phyloP scores from a whole-genome alignment of 2,888 invertebrate genomes.

The Orthosia gracilis region DNA sequence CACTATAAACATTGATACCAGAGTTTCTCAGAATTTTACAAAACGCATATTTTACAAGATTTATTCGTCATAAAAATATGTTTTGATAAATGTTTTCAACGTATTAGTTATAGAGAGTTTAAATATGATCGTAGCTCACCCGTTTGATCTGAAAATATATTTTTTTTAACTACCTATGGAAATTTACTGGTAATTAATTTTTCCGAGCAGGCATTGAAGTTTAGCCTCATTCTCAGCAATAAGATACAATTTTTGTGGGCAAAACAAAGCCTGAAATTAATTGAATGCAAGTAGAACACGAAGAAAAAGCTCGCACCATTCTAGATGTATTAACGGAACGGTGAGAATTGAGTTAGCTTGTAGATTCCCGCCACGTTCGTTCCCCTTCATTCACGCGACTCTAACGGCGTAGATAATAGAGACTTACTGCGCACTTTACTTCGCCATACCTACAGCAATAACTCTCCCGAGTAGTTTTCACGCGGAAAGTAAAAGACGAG shows the following conservation, averaged over 20 bases:
- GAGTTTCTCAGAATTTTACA: background rate
- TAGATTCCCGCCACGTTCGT: slow-evolving; percentile 87
- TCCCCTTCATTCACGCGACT: slow-evolving; percentile 89
- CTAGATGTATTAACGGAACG: slow-evolving; percentile 73
- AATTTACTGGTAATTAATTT: background rate
- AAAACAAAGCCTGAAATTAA: slow-evolving; percentile 66
- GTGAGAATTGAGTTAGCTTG: slow-evolving; percentile 85
- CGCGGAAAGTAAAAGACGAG: slow-evolving; percentile 76
- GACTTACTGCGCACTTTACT: slow-evolving; percentile 90
- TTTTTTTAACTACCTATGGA: background rate
- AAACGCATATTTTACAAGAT: background rate
- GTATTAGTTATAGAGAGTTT: background rate
- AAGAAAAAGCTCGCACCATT: slow-evolving; percentile 70
- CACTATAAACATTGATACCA: background rate
- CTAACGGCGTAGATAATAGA: slow-evolving; percentile 90
- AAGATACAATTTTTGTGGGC: background rate
- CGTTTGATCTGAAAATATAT: background rate
- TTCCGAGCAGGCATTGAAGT: background rate
- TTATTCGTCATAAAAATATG: background rate
- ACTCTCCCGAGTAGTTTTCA: slow-evolving; percentile 84
- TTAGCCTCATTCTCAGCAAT: background rate
- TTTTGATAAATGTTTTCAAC: background rate
- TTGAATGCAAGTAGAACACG: slow-evolving; percentile 72
- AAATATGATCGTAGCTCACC: background rate
- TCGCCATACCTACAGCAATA: slow-evolving; percentile 87